These are phyloP conservation scores for Myodes glareolus DNA, from an alignment of 2,113 vertebrate species.

Conservation along the genomic window DNA sequence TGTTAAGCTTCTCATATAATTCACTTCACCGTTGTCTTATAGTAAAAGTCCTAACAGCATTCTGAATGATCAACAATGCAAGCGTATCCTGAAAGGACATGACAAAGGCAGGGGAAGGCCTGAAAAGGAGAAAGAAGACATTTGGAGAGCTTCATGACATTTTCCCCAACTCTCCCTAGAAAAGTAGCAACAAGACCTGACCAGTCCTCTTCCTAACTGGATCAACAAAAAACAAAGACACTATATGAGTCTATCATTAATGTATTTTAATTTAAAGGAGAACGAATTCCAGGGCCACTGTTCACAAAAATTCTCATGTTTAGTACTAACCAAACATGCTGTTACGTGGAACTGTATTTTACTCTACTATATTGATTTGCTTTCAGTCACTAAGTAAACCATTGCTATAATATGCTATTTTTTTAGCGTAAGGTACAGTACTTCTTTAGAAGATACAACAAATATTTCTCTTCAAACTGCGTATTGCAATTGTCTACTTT, in stretches of 20 bases:
- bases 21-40: constrained; percentile 36
- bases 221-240: constrained; percentile 53
- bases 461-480: constrained; percentile 74
- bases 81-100: constrained; percentile 11
- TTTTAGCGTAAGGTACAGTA: constrained; percentile 73
- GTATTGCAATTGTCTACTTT: constrained; percentile 77
- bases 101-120: background rate
- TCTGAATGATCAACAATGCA: constrained; percentile 45
- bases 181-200: constrained; percentile 44
- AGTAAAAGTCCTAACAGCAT: constrained; percentile 29
- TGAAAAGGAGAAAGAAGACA: constrained; percentile 50
- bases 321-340: constrained; percentile 11
- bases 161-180: background rate
- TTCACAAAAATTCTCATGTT: constrained; percentile 33
- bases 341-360: constrained; percentile 63
- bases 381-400: constrained; percentile 75
- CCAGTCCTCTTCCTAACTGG: background rate
- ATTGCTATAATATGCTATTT: constrained; percentile 72
- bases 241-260: constrained; percentile 37
- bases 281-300: constrained; percentile 14
- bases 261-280: constrained; percentile 55
- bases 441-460: constrained; percentile 75
- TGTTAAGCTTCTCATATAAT: constrained; percentile 58
- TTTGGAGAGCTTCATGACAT: constrained; percentile 16
- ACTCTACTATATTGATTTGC: constrained; percentile 55